phyloP scores from a whole-genome alignment of 1,140 invertebrate genomes.

The Leptopilina clavipes region DNA sequence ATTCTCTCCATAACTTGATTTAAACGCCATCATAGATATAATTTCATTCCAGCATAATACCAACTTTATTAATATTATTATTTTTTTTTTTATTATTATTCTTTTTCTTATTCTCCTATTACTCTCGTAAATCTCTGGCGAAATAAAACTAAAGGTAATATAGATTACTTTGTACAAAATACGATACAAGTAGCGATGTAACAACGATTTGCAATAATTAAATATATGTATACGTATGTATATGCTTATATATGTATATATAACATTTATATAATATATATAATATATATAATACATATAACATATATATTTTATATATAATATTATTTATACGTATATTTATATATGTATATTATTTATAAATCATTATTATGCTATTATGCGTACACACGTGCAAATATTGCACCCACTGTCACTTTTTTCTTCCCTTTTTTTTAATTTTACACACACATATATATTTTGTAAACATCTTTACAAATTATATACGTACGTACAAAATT shows the following conservation, averaged over 20 bases:
- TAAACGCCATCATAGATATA: constrained; percentile 10
- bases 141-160: constrained; percentile 67
- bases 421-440: constrained; percentile 43
- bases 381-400: constrained; percentile 55
- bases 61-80: constrained; percentile 39
- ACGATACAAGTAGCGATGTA: constrained; percentile 73
- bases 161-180: constrained; percentile 74
- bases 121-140: constrained; percentile 59
- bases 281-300: constrained; percentile 48
- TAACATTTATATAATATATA: constrained; percentile 49
- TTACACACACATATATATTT: constrained; percentile 42
- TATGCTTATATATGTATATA: constrained; percentile 47
- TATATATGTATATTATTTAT: constrained; percentile 63
- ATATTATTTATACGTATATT: constrained; percentile 53
- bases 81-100: constrained; percentile 52
- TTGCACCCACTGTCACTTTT: constrained; percentile 54
- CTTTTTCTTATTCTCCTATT: constrained; percentile 47
- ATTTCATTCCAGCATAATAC: constrained; percentile 38
- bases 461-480: neutral
- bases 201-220: constrained; percentile 74
- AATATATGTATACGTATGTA: constrained; percentile 63
- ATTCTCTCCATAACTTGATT: constrained; percentile 15
- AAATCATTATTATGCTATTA: constrained; percentile 61
- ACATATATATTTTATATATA: constrained; percentile 50
- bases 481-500: constrained; percentile 2